Evolutionary conservation across 2,888 invertebrate genomes (phyloP), one percentile per base, ranked within the genome.

Genomic region (Camptogramma bilineatum): DNA sequence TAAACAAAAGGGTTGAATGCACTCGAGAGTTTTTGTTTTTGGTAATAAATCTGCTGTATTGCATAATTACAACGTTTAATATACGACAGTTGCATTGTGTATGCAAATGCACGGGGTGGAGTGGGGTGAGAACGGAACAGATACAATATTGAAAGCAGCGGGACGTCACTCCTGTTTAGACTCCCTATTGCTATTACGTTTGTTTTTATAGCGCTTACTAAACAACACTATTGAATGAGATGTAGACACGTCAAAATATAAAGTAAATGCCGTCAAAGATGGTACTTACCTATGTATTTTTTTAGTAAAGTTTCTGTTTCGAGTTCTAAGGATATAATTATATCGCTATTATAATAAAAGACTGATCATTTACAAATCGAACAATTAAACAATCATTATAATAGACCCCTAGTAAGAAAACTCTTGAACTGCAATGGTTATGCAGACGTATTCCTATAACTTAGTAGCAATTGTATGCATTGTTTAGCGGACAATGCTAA

Each of bases 81-180:
- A 83, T 87, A 85, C 87, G 91, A 92, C 91, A 92, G 87, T 87
- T 80, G 88, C 85, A 88, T 90, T 91, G 88, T 90, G 83, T 84
- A 90, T 91, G 90, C 86, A 91, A 92, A 92, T 92, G 86, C 83
- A 73, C 71, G 67, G 80, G 80, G 75, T 85, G 83, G 76, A 87
- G 89, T 84, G 88, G 87, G 90, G 88, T 91, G 91, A 88, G 91
- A 90, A 90, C 81, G 73, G 77, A 71, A 73, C 66, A 71, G 76
- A 69, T 71, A 78, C 85, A 87, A 87, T 90, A 86, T 86, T 85
- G 84, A 73, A 78, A 86, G 75, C 92, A 73, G 73, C 86, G 87
- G 91, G 90, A 84, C 71, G 84, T 86, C 89, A 85, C 87, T 88
- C 39, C 62, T 16, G 50, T 55, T 64, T 46, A n/a, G 39, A 48